These are phyloP conservation scores for Plagodis dolabraria DNA, from an alignment of 2,888 invertebrate species.

Conservation along the genomic window DNA sequence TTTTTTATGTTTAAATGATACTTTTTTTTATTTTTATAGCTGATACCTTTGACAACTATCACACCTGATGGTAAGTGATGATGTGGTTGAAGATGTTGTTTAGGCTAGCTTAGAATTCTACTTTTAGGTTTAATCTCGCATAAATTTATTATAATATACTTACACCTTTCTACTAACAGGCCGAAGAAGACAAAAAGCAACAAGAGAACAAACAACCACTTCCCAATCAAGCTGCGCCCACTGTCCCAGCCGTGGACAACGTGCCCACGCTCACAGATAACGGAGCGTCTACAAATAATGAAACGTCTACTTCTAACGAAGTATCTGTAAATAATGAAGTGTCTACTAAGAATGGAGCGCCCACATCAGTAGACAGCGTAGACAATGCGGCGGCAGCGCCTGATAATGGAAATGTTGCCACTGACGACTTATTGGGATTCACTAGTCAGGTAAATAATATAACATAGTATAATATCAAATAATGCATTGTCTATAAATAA, in stretches of 20 bases:
- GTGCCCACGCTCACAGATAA: background rate
- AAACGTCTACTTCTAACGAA: background rate
- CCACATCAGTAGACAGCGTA: conserved; percentile 1
- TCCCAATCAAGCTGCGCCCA: conserved; percentile 21
- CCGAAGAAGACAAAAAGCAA: conserved; percentile 75
- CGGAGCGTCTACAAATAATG: too few relatives aligned
- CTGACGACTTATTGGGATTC: conserved; percentile 59
- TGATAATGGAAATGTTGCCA: conserved; percentile 66
- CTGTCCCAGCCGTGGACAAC: conserved; percentile 12
- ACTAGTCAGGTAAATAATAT: conserved; percentile 54
- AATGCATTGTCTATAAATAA: conserved; percentile 6
- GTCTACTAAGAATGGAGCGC: conserved; percentile 5
- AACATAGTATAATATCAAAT: background rate
- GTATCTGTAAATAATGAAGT: background rate
- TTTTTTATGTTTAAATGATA: background rate
- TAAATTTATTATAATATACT: background rate
- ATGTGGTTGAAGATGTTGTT: too few relatives aligned
- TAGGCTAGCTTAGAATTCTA: too few relatives aligned
- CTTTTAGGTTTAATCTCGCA: background rate
- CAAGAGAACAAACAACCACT: conserved; percentile 49
- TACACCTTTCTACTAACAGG: conserved; percentile 41
- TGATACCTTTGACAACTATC: too few relatives aligned
- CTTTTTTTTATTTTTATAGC: too few relatives aligned
- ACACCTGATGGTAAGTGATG: too few relatives aligned
- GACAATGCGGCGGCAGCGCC: conserved; percentile 7